Evolutionary conservation across 2,113 vertebrate species (phyloP), one percentile per base, ranked within the genome.

Genomic region (Hippotragus niger): DNA sequence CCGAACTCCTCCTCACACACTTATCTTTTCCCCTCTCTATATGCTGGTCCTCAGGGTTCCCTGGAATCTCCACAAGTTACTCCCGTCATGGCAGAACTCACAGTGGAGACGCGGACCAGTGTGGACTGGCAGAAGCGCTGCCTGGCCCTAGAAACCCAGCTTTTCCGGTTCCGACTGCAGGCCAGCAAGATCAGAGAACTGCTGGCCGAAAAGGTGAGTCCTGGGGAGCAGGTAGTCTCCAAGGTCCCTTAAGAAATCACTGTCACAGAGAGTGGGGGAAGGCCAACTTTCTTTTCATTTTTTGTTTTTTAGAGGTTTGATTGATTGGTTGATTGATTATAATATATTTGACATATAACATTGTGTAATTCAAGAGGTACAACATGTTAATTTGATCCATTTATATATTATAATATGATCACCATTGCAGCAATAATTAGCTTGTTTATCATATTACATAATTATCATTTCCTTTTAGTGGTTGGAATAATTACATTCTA

Each of bases 91-190:
- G 99, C 99, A 5, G 99, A 99, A 81, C 98, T 98, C 87, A 99
- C 99, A 98, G 99, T 99, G 92, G 98, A 98, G 95, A 98, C 99
- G 94, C 98, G 96, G 89, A 98, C 98, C 87, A 29, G 80, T 11
- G 98, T 99, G 84, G 99, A 99, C 98, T 99, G 99, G 99, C 99
- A 99, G 98, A 99, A 99, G 98, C 99, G 99, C 97, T 99, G 99
- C 97, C 97, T 99, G 96, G 99, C 99, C 96, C 98, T 99, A 98
- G 99, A 99, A 98, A 99, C 99, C 2, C 99, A 99, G 98, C 99
- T 99, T 57, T 99, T 99, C 98, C 99, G 99, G 97, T 99, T 99
- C 98, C 99, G 99, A 88, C 99, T 99, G 90, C 99, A 99, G 98
- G 99, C 99, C 98, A 99, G 99, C 98, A 99, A 99, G 98, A 99